Base-by-base conservation (phyloP, 2,888 invertebrate species). In the Margaritifera margaritifera region DNA sequence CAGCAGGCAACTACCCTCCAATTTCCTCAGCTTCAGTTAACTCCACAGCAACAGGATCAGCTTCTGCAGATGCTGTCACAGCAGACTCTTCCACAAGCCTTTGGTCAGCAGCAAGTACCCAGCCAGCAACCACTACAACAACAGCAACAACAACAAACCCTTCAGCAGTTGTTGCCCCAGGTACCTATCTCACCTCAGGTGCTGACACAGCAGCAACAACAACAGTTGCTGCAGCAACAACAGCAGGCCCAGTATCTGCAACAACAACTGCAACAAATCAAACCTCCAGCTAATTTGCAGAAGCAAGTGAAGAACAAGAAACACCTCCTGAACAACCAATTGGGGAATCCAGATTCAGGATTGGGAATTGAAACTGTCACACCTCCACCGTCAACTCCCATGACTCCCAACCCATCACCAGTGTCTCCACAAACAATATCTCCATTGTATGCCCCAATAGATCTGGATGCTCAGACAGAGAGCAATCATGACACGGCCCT, bases 401-500 rank as follows among this genome's bases (percentile, higher is more conserved):
- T 86, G 51, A 86, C 86, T 8, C 85, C 87, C 4, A 86, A 85
- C 70, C 84, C 85, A 20, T 85, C 85, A 19, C 85, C 86, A 52
- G 84, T 84, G 3, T 83, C 85, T 2, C 85, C 84, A 2, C 84
- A 79, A 61, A 80, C 79, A 61, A 79, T 82, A 52, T 84, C 88
- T 22, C 85, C 88, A 20, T 81, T 96, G 92, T 84, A 82, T 78
- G 83, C 85, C 65, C 84, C 87, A 4, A 81, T 90, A 42, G 97
- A 99, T 90, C 95, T 99, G 78, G 98, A 99, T 91, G 96, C 97
- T 11, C 97, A 97, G 92, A 99, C 99, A 0, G 99, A 99, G 90
- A 96, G 96, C 85, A 99, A 99, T 92, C 97, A 98, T 91, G 99
- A 99, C 91, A 99, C 99, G 6, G 98, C 99, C 66, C 92, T 99